Evolutionary conservation across 2,888 invertebrate genomes (phyloP).

Genomic region (Stratiomys singularior): DNA sequence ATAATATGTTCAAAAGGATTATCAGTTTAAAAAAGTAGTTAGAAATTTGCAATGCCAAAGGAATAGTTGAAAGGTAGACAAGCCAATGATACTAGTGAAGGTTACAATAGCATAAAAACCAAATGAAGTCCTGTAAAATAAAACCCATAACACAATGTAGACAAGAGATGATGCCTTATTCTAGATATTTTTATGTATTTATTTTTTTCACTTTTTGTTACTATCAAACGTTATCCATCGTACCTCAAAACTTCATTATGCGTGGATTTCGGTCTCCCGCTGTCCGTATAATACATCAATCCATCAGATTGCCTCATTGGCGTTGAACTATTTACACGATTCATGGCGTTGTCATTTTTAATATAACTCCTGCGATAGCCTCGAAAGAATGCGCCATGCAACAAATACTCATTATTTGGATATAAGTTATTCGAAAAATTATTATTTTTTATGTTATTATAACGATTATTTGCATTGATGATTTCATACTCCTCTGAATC

Average conservation of each 20-base stretch:
- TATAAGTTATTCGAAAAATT: background rate
- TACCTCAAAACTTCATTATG: conserved; percentile 54
- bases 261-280: conserved; percentile 48
- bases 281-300: conserved; percentile 56
- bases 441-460: too few relatives aligned
- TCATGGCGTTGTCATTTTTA: conserved; percentile 34
- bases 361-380: conserved; percentile 62
- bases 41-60: conserved; percentile 6
- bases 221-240: conserved; percentile 43
- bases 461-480: conserved; percentile 31
- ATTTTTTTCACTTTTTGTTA: background rate
- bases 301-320: conserved; percentile 60
- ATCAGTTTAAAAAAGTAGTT: too few relatives aligned
- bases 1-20: too few relatives aligned
- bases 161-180: conserved; percentile 20
- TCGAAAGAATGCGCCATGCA: conserved; percentile 59
- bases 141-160: background rate
- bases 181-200: background rate
- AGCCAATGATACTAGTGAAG: background rate
- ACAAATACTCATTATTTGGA: conserved; percentile 32
- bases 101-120: background rate
- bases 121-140: background rate
- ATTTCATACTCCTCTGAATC: conserved; percentile 45
- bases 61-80: background rate
- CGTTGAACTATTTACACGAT: conserved; percentile 58